Conservation (phyloP, 2,888 invertebrate species). For the Poecilobothrus nobilitatus region DNA sequence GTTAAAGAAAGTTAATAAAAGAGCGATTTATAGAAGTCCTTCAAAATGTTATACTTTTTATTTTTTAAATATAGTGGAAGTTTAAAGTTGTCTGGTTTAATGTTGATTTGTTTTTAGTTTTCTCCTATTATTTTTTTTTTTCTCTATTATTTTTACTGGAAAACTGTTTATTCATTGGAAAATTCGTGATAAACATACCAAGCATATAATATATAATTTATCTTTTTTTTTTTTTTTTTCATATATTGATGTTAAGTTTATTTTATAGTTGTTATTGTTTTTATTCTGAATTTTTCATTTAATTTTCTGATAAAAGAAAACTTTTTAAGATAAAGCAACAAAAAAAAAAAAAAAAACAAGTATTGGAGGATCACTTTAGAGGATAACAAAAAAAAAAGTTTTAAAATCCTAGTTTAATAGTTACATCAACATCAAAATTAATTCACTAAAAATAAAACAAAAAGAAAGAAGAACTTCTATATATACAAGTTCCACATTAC, state of each 20-base stretch:
- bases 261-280: background rate
- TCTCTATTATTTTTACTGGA: background rate
- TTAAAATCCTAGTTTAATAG: slow-evolving; percentile 3
- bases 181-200: background rate
- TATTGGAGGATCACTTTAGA: background rate
- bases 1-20: slow-evolving; percentile 6
- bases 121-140: background rate
- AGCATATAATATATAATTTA: slow-evolving; percentile 1
- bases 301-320: background rate
- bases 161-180: slow-evolving; percentile 1
- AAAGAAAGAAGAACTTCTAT: too few relatives aligned
- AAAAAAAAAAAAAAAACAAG: background rate
- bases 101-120: background rate
- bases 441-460: background rate
- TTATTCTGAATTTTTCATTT: background rate
- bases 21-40: background rate
- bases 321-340: too few relatives aligned
- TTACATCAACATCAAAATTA: background rate
- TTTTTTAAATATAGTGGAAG: background rate
- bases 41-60: background rate
- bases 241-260: too few relatives aligned
- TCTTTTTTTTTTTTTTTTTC: background rate
- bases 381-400: background rate
- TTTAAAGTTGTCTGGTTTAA: slow-evolving; percentile 4
- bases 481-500: too few relatives aligned